Base-by-base conservation (phyloP, 2,888 invertebrate genomes). In the Sepioteuthis lessoniana region DNA sequence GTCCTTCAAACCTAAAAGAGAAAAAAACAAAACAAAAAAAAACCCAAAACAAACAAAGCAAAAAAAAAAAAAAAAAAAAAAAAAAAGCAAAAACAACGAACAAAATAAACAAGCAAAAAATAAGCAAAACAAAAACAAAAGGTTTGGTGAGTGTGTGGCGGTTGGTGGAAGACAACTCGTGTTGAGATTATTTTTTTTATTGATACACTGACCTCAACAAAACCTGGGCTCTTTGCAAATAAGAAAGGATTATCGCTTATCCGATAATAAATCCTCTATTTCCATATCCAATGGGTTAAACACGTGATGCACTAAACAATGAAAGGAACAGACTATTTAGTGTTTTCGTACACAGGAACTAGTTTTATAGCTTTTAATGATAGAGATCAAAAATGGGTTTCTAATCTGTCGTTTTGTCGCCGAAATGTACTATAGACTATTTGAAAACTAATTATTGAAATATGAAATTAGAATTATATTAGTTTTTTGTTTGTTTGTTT, bases 201-300 rank as follows among this genome's bases (percentile, higher is more conserved):
- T 76, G 76, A 76, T 76, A 76, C 76, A 76, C 76, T 76, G 76
- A 76, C 76, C 76, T 76, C 16, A n/a, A 76, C n/a, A n/a, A 76
- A 76, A 76, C 13, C n/a, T 10, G 76, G n/a, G 16, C n/a, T n/a
- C 8, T 25, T 60, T 8, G 25, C 60, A 60, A 76, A 8, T 76
- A n/a, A 76, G n/a, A 76, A 76, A 76, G 76, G 76, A 76, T 76
- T 76, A 76, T 76, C n/a, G 55, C 4, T 76, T n/a, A 76, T 76
- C 76, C 76, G 3, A 76, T 76, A 16, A 76, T 76, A 76, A 55
- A 55, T 55, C 25, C 25, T 55, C 21, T 21, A 25, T 19, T 50
- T 19, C 10, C n/a, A 76, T n/a, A 0, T n/a, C 5, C 31, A 76
- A 76, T n/a, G 76, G 76, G 76, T 76, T 76, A 76, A 76, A 76